phyloP scores from a whole-genome alignment of 2,113 vertebrate genomes.

The Corydoras sp. region DNA sequence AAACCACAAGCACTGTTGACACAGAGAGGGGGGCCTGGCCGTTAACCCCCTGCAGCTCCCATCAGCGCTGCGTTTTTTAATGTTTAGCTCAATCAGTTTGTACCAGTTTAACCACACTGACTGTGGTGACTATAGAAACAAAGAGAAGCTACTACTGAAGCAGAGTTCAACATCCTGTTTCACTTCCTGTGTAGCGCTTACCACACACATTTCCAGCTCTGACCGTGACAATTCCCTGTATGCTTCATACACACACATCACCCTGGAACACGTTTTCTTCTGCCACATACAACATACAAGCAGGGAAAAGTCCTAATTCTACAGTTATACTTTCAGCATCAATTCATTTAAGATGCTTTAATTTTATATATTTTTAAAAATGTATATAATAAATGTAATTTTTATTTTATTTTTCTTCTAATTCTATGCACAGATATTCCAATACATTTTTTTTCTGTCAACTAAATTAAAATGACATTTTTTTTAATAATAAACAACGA shows the following conservation, averaged over 20 bases:
- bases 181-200: constrained; percentile 29
- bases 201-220: background rate
- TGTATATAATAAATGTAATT: too few species aligned
- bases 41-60: background rate
- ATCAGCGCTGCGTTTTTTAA: background rate
- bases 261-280: too few species aligned
- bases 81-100: background rate
- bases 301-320: too few species aligned
- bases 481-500: too few species aligned
- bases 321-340: too few species aligned
- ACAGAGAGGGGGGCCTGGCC: background rate
- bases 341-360: too few species aligned
- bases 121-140: background rate
- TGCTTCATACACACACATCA: background rate
- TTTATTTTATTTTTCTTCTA: too few species aligned
- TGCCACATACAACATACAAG: too few species aligned
- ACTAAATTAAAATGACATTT: too few species aligned
- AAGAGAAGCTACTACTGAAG: background rate
- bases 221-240: background rate
- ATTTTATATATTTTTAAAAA: too few species aligned
- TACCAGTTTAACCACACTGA: constrained; percentile 17
- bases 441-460: too few species aligned
- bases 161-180: constrained; percentile 29
- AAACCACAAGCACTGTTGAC: background rate
- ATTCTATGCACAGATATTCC: too few species aligned